Base-by-base conservation (phyloP, 2,888 invertebrate species). In the Pristionchus fissidentatus region DNA sequence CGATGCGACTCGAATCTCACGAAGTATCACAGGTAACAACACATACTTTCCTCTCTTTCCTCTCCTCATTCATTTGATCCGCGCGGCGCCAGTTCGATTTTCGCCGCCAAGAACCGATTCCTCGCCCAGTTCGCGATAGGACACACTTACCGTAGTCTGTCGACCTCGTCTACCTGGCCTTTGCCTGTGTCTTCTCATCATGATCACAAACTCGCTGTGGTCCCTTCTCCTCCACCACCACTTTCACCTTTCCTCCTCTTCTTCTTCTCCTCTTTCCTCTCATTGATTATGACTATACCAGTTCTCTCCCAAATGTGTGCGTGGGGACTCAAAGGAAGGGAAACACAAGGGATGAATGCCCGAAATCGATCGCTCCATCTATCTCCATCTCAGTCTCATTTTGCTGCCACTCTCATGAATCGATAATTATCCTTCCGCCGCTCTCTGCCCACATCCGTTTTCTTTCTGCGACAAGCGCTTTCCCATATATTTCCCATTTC, bases 1-100 rank as follows among this genome's bases (percentile, higher is more conserved):
- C n/a, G 86, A 88, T 38, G 86, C 85, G 87, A 83, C 85, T 35
- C 85, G 55, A 83, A 66, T 84, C 57, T 73, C 84, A 22, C 73
- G 81, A 82, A 57, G 73, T n/a, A 66, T 85, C 49, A 70, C 85
- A 29, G 60, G 83, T 19, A 57, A 85, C 15, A 7, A 7, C 38
- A 49, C 29, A 15, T 66, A 66, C 10, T 10, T 10, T 15, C 19
- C 49, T 15, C 19, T 49, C 49, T 49, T 19, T 49, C n/a, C 26
- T 13, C 73, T 46, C 55, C 46, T 32, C 26, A 32, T 35, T 26
- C 77, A 22, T 78, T 78, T 78, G 52, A 19, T 52, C 13, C 78
- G 22, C 13, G 26, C 38, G 35, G 4, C 26, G 49, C 29, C 41
- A 29, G 22, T 49, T 22, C 46, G 26, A 57, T n/a, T 78, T 52